phyloP scores from a whole-genome alignment of 1,140 invertebrate species.

The Calephelis nemesis region DNA sequence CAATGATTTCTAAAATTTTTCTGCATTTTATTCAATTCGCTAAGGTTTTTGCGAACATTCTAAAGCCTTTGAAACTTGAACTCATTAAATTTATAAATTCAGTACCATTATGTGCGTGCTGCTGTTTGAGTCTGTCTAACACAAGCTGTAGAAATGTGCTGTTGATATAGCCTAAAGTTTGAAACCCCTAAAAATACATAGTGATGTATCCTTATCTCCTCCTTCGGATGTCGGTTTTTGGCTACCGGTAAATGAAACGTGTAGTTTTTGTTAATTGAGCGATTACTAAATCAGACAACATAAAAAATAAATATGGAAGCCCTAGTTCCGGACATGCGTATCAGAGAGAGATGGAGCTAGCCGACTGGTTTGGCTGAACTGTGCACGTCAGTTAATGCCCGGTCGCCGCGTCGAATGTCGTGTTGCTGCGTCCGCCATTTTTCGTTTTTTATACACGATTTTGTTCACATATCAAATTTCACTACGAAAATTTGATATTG shows the following conservation, averaged over 20 bases:
- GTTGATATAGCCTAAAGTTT: background rate
- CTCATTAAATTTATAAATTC: slow-evolving; percentile 5
- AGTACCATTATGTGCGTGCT: slow-evolving; percentile 1
- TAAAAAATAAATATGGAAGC: slow-evolving; percentile 38
- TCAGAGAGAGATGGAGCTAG: slow-evolving; percentile 61
- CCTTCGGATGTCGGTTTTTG: no score
- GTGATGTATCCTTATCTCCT: no score
- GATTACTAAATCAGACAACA: background rate
- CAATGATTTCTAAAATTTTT: no score
- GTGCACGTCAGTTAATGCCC: slow-evolving; percentile 58
- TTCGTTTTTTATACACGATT: slow-evolving; percentile 33
- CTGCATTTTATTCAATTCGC: no score
- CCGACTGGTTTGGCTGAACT: slow-evolving; percentile 35
- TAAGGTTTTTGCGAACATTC: no score
- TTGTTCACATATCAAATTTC: slow-evolving; percentile 75
- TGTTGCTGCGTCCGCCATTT: slow-evolving; percentile 27
- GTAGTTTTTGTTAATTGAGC: no score
- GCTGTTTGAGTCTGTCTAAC: background rate
- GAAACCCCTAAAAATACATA: no score
- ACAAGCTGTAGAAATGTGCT: background rate
- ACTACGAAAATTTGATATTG: slow-evolving; percentile 75
- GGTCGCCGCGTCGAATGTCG: slow-evolving; percentile 51
- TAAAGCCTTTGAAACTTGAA: background rate
- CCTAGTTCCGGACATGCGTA: slow-evolving; percentile 70
- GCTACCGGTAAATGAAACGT: no score